A percentile compares a stretch with the other conserved stretches of the same genome.
Evolutionary conservation across 2,113 vertebrate species (phyloP).

Genomic region (Grus americana): DNA sequence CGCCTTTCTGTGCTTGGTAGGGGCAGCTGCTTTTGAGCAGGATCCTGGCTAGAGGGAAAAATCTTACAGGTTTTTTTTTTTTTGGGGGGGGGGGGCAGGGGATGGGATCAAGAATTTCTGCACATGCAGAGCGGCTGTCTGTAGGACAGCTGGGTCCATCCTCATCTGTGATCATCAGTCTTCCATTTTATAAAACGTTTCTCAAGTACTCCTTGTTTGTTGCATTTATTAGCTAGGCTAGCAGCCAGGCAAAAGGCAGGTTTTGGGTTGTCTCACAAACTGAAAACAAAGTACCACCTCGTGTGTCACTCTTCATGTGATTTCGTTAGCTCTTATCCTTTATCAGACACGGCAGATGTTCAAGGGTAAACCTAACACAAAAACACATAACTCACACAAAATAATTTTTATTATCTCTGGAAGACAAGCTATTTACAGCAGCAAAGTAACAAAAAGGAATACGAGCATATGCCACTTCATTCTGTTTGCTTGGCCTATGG

Average conservation of each 20-base stretch:
- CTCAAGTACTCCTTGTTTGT: not conserved
- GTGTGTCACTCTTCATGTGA: not conserved
- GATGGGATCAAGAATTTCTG: not conserved
- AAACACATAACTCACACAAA: not conserved
- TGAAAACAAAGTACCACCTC: not conserved
- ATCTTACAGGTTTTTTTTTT: not conserved
- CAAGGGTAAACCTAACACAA: not conserved
- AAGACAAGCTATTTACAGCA: slow-evolving; percentile 40
- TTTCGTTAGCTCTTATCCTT: slow-evolving; percentile 14
- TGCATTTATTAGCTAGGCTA: not conserved
- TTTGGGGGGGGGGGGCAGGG: not conserved
- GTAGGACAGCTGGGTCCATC: not conserved
- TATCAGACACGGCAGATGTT: slow-evolving; percentile 44
- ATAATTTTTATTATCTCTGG: slow-evolving; percentile 24
- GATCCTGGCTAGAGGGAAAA: not conserved
- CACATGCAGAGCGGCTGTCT: fast-evolving
- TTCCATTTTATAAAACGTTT: not conserved
- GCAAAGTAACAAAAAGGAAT: not conserved
- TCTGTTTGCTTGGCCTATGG: slow-evolving; percentile 57
- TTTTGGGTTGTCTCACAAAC: not conserved
- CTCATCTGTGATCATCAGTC: not conserved
- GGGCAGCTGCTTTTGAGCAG: not conserved
- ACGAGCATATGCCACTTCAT: not conserved
- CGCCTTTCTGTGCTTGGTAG: not conserved
- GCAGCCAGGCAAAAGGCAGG: not conserved